A percentile compares a stretch with the other conserved stretches of the same genome.
These are phyloP conservation scores for Catostylus mosaicus DNA, from an alignment of 30 jellyfish, hydroid and myxozoan species.

Conservation along the genomic window DNA sequence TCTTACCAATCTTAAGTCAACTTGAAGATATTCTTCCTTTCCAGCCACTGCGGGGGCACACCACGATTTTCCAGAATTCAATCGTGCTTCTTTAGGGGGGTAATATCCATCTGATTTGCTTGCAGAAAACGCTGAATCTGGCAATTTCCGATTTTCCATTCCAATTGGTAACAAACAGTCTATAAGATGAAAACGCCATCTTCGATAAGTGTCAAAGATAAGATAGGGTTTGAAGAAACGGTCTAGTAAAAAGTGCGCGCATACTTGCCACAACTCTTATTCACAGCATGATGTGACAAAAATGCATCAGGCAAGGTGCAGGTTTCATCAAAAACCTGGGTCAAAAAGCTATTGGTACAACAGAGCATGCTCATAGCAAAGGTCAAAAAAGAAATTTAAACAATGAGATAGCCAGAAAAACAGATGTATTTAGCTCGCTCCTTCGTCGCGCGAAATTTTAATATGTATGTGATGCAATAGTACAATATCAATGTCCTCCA, in stretches of 20 bases:
- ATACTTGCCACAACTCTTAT: background rate
- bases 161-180: slow-evolving; percentile 64
- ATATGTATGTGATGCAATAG: too few species aligned
- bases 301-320: background rate
- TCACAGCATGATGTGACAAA: background rate
- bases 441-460: too few species aligned
- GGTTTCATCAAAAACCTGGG: background rate
- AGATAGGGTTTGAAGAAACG: background rate
- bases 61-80: slow-evolving; percentile 23
- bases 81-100: slow-evolving; percentile 47
- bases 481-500: too few species aligned
- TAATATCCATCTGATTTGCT: background rate
- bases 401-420: too few species aligned
- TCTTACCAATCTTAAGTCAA: slow-evolving; percentile 45
- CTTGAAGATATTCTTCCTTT: slow-evolving; percentile 50
- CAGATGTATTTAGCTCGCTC: too few species aligned
- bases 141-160: slow-evolving; percentile 36
- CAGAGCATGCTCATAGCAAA: background rate
- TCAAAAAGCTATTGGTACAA: too few species aligned
- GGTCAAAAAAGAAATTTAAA: too few species aligned
- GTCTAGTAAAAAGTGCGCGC: background rate
- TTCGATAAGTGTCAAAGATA: background rate
- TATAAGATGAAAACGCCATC: background rate
- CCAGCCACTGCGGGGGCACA: slow-evolving; percentile 14
- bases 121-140: slow-evolving; percentile 44